Base-by-base conservation (phyloP, 1,140 invertebrate species). In the Trichoplusia ni region DNA sequence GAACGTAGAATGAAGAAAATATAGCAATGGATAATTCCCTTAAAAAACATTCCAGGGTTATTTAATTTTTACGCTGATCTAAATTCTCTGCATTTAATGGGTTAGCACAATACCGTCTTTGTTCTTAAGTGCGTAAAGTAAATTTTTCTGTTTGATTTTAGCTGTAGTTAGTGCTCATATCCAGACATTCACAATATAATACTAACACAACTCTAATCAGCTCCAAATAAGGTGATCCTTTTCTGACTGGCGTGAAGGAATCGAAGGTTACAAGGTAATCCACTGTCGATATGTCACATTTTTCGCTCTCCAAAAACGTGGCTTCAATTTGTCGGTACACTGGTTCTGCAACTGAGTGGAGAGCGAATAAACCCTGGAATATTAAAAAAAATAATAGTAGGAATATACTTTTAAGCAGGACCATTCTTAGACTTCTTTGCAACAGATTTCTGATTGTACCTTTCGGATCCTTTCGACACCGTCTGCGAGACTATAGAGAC, bases 211-310 rank as follows among this genome's bases (percentile, higher is more conserved):
- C 84, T 67, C 75, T 78, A 4, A 89, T 46, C 6, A 89, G 64
- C 51, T 89, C 84, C 33, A 85, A 61, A 58, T 90, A 88, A 0
- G 84, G 84, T 0, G 82, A 85, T 37, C 82, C 67, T 49, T 86
- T 88, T 40, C 77, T 76, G 2, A 86, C 71, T 1, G 86, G 86
- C 4, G 79, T 70, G 14, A 74, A 75, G 0, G 81, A 75, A 35
- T 82, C 64, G 13, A 78, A 69, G 4, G 62, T 77, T 18, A 82
- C 82, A 37, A 84, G 58, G 13, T 71, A 86, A 21, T 86, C 81
- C n/a, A 89, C 66, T 40, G 80, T 77, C 9, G 75, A 70, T 5
- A 89, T 58, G 33, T 86, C 84, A 64, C 86, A 89, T 51, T 89
- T 89, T 53, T 89, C 86, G 4, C 44, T 76, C 46, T 86, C 84